Conservation (phyloP, 2,888 invertebrate genomes). For the Metallyticus violacea region DNA sequence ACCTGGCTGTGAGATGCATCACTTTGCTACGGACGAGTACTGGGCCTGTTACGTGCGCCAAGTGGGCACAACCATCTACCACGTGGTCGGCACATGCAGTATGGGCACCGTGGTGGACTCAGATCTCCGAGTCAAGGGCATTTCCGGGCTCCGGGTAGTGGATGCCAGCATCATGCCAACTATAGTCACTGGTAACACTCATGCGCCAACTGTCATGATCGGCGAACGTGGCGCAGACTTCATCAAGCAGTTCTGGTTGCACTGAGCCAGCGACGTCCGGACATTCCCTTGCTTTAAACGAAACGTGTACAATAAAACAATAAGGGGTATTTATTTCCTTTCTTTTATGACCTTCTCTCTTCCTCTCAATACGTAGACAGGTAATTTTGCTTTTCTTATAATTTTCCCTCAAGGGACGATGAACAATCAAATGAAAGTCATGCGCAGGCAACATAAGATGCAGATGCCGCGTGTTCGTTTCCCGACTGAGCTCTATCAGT, state of each 20-base stretch:
- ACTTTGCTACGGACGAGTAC: conserved; percentile 75
- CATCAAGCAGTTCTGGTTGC: conserved; percentile 76
- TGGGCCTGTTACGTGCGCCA: conserved; percentile 84
- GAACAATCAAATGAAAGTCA: no score
- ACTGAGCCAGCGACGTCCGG: no score
- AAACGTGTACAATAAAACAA: no score
- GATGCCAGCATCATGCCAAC: conserved; percentile 89
- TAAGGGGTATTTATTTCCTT: no score
- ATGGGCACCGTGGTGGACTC: conserved; percentile 91
- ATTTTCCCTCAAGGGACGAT: no score
- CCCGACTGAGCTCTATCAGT: no score
- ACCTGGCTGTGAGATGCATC: conserved; percentile 63
- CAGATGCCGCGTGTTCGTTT: no score
- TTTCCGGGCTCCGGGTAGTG: conserved; percentile 74
- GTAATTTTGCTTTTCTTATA: no score
- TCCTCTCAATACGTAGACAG: no score
- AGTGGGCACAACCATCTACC: conserved; percentile 86
- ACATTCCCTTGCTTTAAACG: no score
- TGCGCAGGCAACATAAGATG: no score
- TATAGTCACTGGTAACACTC: conserved; percentile 84
- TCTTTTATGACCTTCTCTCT: no score
- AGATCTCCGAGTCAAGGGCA: conserved; percentile 67
- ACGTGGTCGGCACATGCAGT: conserved; percentile 83
- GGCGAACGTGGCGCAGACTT: conserved; percentile 85
- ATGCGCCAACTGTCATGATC: conserved; percentile 87